Base-by-base conservation (phyloP, 2,113 vertebrate species). In the Colius striatus region DNA sequence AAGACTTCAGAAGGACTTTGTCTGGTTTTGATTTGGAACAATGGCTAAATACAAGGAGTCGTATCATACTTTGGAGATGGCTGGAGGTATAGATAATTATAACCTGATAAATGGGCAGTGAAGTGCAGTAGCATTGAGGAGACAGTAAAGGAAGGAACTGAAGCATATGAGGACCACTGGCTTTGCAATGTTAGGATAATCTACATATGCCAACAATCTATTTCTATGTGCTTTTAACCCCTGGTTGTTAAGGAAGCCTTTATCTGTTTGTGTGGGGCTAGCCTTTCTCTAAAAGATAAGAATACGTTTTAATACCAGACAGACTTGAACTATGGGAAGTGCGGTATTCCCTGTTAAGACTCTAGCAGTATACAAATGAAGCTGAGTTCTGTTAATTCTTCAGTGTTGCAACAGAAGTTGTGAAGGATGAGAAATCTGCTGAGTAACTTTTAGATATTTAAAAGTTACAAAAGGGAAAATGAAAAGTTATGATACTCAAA, bases 261-360 rank as follows among this genome's bases (percentile, higher is more conserved):
- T 43, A 1, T 58, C 16, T 30, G 3, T 20, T 29, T 16, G 23
- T 26, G 5, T 8, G 5, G 0, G 0, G 26, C 7, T 51, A 67
- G 5, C 4, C 6, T 76, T 91, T 58, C n/a, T 78, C 38, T 57
- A 17, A 74, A 71, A 22, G 13, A 4, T 79, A 25, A 88, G 16
- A 65, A 34, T 60, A 20, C 11, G 80, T 58, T 30, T 78, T 72
- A 19, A 13, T 55, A 60, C 38, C 23, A 66, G 53, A 34, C 43
- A 87, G 16, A 27, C 19, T 58, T 74, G 48, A 73, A n/a, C 41
- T 32, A 10, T 66, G 41, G 3, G 16, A 13, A 66, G 27, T 45
- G 53, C 38, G 27, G 45, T 51, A 45, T 67, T 63, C 81, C 47
- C 26, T 62, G 16, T 67, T 1, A 5, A 61, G 50, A 48, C 34